Evolutionary conservation across 2,888 invertebrate genomes (phyloP), one percentile per base, ranked within the genome.

Genomic region (Brenthis ino): DNA sequence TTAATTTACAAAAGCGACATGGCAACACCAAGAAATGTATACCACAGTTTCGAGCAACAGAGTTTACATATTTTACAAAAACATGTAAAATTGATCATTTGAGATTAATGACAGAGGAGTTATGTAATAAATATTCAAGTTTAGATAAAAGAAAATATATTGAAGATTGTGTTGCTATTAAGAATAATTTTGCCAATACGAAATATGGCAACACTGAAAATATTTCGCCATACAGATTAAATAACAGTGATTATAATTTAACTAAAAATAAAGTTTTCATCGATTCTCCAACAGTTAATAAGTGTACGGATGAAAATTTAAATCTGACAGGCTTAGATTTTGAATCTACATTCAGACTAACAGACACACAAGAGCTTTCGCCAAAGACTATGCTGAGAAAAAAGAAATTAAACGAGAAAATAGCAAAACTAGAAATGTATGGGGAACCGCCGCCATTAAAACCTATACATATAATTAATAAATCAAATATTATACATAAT

Each of bases 1-100:
- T 91, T 16, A 96, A 96, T 93, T 91, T 96, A 65, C 93, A 95
- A 81, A 94, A 94, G 87, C 85, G 94, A 54, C 81, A 85, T 83
- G 91, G 93, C 77, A 92, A 93, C 71, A 85, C 91, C 3, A 88
- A 89, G 65, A 89, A 86, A 73, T 89, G 83, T 74, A 93, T 95
- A 78, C 94, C 93, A 0, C 92, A 94, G 47, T 94, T 94, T 63
- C 88, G 95, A 68, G 95, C 94, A 1, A 95, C 95, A 3, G 95
- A 96, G 74, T 93, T 93, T 64, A 93, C 95, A 0, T 84, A 88
- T 72, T 94, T 96, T 74, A 94, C 95, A 0, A 93, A 92, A 78
- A 94, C 94, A 74, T 95, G 96, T 0, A 94, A 94, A 77, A 91
- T 93, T 73, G 80, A 81, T 63, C 86, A 88, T 74, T 84, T 95